Evolutionary conservation across 2,113 vertebrate species (phyloP), one percentile per base, ranked within the genome.

Genomic region (Collichthys lucidus): DNA sequence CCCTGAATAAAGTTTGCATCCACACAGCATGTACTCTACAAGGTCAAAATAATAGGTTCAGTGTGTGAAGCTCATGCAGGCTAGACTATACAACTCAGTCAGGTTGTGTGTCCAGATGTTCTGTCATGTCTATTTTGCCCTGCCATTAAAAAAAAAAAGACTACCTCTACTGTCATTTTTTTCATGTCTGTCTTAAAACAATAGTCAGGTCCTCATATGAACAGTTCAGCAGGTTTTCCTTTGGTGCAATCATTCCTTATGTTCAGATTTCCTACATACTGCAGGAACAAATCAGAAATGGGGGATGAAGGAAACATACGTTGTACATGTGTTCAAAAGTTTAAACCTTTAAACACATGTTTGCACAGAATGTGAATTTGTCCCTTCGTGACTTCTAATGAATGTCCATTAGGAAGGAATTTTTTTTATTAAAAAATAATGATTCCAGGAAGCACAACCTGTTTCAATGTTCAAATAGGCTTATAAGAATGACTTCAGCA

Each of bases 1-100:
- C 70, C 44, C 15, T 22, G 19, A 61, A 44, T 55, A 29, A 15
- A 9, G 20, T 66, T 60, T 59, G n/a, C 35, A 85, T 46, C n/a
- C 60, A 68, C 42, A 40, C 57, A 60, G 55, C 67, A 19, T 60
- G 29, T 4, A 12, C 50, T 47, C 16, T n/a, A 22, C 17, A 4
- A 85, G 82, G 71, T 80, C 84, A 79, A 75, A 85, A 68, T 79
- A 74, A 40, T 24, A 29, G 49, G 40, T 75, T 78, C 71, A 78
- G 24, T 77, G 73, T 79, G 82, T 89, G 59, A 69, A 49, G 71
- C 35, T 69, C 10, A 67, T 19, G 14, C 3, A 44, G 55, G 26
- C 78, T 72, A 83, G 79, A 70, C 80, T 19, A 77, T 17, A 74
- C 70, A 82, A 83, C 74, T 53, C 14, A 42, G 6, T 22, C 3